Base-by-base conservation (phyloP, 2,797 vertebrate species). In the Apogon hyalosoma region DNA sequence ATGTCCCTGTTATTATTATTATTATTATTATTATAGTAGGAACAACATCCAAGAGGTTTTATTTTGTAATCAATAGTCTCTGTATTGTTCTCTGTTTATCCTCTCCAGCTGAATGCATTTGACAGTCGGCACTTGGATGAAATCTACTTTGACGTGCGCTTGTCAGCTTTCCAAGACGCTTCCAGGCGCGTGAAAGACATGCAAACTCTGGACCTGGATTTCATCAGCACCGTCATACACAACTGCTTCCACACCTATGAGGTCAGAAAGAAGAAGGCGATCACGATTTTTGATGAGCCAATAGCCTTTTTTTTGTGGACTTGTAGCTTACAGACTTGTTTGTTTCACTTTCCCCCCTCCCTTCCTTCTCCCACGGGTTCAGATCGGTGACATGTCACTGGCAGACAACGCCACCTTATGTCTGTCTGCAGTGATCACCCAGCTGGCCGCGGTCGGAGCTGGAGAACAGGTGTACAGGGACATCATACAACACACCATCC, bases 381-480 rank as follows among this genome's bases (percentile, higher is more conserved):
- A 99, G 98, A 92, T 98, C 2, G 95, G 95, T 1, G 98, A 99
- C 85, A 99, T 99, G 98, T 96, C 98, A 31, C 86, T 99, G 69
- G 95, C 94, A 75, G 98, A 98, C 92, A 97, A 93, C 0, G 96
- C 96, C 89, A 95, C 93, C 82, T 60, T 97, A 81, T 98, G 97
- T 84, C 82, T 99, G 82, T 95, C 91, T 36, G 90, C 90, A 2
- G 72, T 99, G n/a, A 94, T 98, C 73, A 80, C 60, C 3, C 95
- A 90, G 60, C 79, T 99, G 69, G 92, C 92, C 13, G 90, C 83
- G 31, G 77, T 96, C 0, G 73, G 87, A 0, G 70, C 92, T 15
- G 93, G 93, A 0, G 95, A 95, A 41, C 92, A 92, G 6, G 88
- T 95, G 13, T 99, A 95, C 77, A 95, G 82, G 66, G 95, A 98